These are phyloP conservation scores for Tragulus kanchil DNA, from an alignment of 2,113 vertebrate species.

Conservation along the genomic window DNA sequence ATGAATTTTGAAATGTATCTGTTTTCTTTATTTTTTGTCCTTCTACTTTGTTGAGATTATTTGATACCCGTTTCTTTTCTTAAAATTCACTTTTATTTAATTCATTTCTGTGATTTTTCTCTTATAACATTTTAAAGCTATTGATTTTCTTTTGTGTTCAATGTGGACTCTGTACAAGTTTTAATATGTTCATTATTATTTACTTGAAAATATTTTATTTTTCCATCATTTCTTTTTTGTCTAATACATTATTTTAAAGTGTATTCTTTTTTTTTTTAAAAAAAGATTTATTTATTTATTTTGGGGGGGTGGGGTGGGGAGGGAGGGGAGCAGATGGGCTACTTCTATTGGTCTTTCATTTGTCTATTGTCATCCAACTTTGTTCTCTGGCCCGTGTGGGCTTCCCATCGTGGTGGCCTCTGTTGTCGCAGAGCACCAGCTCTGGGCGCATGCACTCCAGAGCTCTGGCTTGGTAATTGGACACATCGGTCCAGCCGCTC, in stretches of 20 bases:
- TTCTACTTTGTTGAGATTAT: neutral
- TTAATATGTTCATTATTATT: neutral
- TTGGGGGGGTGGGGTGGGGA: no score
- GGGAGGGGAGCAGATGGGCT: no score
- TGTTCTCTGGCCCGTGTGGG: no score
- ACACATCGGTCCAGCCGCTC: no score
- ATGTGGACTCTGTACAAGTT: neutral
- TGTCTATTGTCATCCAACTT: no score
- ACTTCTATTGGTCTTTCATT: no score
- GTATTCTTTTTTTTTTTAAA: neutral
- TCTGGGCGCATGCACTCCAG: no score
- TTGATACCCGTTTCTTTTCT: neutral
- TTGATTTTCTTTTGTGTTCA: neutral
- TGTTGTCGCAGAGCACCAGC: no score
- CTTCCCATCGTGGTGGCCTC: no score
- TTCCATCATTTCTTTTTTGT: neutral
- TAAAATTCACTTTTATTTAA: neutral
- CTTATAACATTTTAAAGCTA: neutral
- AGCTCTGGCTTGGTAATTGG: no score
- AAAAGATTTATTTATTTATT: no score
- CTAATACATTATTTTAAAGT: neutral
- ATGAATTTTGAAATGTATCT: neutral
- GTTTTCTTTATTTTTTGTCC: neutral
- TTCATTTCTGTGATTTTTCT: neutral
- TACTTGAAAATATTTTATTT: neutral